Conservation (phyloP, 2,113 vertebrate species). For the Onychorhynchus coronatus region DNA sequence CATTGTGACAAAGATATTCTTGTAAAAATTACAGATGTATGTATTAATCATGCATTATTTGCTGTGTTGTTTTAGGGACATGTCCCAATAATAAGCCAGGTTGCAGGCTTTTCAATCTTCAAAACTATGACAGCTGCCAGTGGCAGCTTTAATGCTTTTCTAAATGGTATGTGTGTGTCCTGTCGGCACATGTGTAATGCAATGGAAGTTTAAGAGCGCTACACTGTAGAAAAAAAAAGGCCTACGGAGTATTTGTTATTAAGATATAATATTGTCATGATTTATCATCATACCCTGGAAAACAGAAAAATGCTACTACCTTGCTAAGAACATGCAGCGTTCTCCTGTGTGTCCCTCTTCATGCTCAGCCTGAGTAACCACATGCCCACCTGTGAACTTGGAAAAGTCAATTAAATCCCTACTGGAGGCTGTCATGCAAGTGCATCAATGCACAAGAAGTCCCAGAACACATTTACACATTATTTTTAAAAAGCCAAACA, state of each 20-base stretch:
- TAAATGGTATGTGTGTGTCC: not conserved
- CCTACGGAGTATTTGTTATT: not conserved
- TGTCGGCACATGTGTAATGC: rapidly evolving
- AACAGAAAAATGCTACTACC: not conserved
- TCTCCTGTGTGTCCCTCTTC: not conserved
- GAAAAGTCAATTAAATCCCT: not conserved
- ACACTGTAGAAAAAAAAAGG: not conserved
- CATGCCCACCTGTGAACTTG: not conserved
- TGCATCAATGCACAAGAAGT: not conserved
- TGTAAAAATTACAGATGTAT: not conserved
- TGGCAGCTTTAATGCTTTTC: not conserved
- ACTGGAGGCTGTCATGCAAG: not conserved
- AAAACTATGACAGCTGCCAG: not conserved
- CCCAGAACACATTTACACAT: not conserved
- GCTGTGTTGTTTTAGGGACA: not conserved
- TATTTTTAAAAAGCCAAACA: not conserved
- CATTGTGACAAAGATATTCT: not conserved
- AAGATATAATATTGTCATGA: not conserved
- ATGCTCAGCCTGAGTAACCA: not conserved
- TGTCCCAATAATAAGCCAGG: not conserved
- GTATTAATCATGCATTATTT: not conserved
- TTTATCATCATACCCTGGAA: not conserved
- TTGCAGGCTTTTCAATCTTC: not conserved
- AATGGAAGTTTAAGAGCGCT: not conserved
- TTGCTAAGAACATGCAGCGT: not conserved